A percentile compares a stretch with the other conserved stretches of the same genome.
Evolutionary conservation across 2,888 invertebrate genomes (phyloP).

Genomic region (Helicoverpa assulta): DNA sequence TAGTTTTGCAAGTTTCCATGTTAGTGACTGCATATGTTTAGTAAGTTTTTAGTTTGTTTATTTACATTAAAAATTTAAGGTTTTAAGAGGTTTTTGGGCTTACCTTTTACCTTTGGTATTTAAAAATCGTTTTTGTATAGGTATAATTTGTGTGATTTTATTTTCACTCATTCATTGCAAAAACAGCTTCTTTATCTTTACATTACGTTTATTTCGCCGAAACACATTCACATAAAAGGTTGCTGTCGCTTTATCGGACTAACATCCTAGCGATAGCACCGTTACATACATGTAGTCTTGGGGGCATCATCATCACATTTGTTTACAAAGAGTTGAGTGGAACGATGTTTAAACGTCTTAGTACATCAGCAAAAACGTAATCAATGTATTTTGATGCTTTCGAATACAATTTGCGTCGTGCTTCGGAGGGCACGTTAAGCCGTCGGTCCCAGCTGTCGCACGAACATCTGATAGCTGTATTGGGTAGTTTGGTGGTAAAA

Average conservation of each 20-base stretch:
- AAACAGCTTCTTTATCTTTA: too few species aligned
- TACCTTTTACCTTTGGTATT: background rate
- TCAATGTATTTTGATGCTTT: background rate
- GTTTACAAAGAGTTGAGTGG: too few species aligned
- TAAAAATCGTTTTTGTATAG: too few species aligned
- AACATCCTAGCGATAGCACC: too few species aligned
- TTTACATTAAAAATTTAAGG: background rate
- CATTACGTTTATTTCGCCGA: too few species aligned
- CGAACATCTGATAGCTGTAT: slow-evolving; percentile 27
- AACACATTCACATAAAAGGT: too few species aligned
- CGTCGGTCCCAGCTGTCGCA: slow-evolving; percentile 38
- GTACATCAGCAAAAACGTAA: background rate
- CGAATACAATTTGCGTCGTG: slow-evolving; percentile 12
- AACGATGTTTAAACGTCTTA: background rate
- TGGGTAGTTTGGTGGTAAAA: slow-evolving; percentile 6
- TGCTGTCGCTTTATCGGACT: too few species aligned
- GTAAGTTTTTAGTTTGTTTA: background rate
- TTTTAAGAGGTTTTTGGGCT: background rate
- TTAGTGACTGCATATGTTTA: background rate
- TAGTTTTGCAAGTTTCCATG: background rate
- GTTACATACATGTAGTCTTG: too few species aligned
- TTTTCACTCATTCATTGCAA: too few species aligned
- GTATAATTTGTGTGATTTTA: too few species aligned
- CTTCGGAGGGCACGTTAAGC: slow-evolving; percentile 44
- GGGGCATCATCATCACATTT: too few species aligned